Conservation (phyloP, 1,140 invertebrate species). For the Wasmannia auropunctata region DNA sequence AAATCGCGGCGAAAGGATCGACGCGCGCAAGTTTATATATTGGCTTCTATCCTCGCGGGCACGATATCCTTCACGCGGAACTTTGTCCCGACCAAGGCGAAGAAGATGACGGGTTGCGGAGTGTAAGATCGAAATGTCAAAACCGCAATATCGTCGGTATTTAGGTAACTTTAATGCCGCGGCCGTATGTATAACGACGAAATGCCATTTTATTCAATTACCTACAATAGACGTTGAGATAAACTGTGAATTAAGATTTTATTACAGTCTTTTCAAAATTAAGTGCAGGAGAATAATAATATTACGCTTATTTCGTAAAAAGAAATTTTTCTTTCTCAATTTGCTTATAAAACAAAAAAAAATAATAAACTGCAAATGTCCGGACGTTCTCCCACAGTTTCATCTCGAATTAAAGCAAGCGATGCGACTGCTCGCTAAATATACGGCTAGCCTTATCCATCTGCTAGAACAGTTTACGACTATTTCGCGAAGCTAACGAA, state of each 20-base stretch:
- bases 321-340: background rate
- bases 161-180: slow-evolving; percentile 33
- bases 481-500: background rate
- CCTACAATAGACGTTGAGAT: background rate
- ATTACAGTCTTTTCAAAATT: background rate
- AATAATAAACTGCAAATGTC: too few relatives aligned
- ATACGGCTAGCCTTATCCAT: background rate
- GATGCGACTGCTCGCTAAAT: background rate
- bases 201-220: background rate
- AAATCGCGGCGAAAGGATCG: slow-evolving; percentile 22
- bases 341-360: background rate
- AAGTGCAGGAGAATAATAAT: background rate
- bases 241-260: background rate
- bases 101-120: slow-evolving; percentile 1
- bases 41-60: background rate
- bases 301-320: background rate
- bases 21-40: slow-evolving; percentile 56
- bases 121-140: slow-evolving; percentile 65
- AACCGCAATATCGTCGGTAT: slow-evolving; percentile 62
- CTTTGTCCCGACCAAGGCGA: background rate
- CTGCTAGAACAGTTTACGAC: slow-evolving; percentile 12
- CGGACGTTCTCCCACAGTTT: background rate
- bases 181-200: background rate
- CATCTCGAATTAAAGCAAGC: background rate
- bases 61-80: slow-evolving; percentile 32